Evolutionary conservation across 1,140 invertebrate species (phyloP).

Genomic region (Apolygus lucorum): DNA sequence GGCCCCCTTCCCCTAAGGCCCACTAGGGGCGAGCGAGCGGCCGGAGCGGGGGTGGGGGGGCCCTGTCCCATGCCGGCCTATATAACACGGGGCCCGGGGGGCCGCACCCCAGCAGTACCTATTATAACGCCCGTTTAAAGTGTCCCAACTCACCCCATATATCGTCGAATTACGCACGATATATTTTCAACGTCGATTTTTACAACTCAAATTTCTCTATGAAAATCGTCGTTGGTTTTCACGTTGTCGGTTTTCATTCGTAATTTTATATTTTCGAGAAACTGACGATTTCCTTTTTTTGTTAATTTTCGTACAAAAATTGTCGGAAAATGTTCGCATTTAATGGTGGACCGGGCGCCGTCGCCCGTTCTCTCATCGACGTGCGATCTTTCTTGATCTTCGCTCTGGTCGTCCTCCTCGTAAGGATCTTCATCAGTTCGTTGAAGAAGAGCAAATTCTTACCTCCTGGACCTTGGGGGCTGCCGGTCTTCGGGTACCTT

Average conservation of each 20-base stretch:
- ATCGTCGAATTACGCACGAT: neutral
- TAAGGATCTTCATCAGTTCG: neutral
- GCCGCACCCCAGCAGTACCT: neutral
- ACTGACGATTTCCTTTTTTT: neutral
- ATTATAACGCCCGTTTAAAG: neutral
- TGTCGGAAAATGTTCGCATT: neutral
- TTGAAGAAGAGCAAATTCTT: conserved; percentile 38
- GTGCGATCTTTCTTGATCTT: neutral
- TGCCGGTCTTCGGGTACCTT: conserved; percentile 72
- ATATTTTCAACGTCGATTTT: neutral
- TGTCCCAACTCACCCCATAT: too few relatives aligned
- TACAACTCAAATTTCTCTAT: too few relatives aligned
- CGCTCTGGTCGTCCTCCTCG: neutral
- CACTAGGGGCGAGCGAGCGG: too few relatives aligned
- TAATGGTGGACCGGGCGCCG: neutral
- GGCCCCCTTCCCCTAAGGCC: too few relatives aligned
- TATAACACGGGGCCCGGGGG: neutral
- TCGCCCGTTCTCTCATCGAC: neutral
- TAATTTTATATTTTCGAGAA: neutral
- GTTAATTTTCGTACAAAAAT: neutral
- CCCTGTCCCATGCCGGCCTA: neutral
- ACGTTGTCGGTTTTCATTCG: neutral
- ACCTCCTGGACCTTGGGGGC: conserved; percentile 76
- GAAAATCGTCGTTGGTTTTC: neutral
- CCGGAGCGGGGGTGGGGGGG: too few relatives aligned